Percentiles rank a stretch among this genome's conserved stretches.
Evolutionary conservation across 2,888 invertebrate species (phyloP).

Genomic region (Standfussiana lucernea): DNA sequence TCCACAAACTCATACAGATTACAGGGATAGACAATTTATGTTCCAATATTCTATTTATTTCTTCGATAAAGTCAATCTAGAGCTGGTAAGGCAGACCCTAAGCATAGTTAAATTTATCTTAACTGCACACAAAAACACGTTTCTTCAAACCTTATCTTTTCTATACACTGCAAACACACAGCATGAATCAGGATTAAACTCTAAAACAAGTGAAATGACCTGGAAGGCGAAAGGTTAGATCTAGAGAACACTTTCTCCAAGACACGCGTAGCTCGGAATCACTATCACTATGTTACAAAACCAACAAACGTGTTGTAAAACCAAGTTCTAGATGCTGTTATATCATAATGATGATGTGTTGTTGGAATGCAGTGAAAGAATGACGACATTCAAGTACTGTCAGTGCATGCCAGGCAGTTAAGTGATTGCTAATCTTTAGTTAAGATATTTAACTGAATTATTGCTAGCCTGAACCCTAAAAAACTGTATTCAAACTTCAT

Average conservation of each 20-base stretch:
- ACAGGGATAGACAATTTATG: background rate
- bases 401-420: background rate
- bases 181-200: background rate
- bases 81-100: too few species aligned
- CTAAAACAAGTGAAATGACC: slow-evolving; percentile 7
- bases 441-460: background rate
- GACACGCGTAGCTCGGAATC: background rate
- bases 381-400: background rate
- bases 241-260: slow-evolving; percentile 35
- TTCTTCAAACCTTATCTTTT: background rate
- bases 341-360: slow-evolving; percentile 10
- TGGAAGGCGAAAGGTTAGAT: slow-evolving; percentile 41
- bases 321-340: slow-evolving; percentile 17
- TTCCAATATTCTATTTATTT: background rate
- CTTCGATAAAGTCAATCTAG: too few species aligned
- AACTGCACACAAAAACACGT: background rate
- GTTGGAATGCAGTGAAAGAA: slow-evolving; percentile 34
- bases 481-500: background rate
- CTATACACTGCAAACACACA: background rate
- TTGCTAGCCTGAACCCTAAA: background rate
- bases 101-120: background rate
- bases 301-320: slow-evolving; percentile 21
- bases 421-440: background rate
- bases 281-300: slow-evolving; percentile 17
- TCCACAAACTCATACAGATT: background rate